Evolutionary conservation across 2,888 invertebrate genomes (phyloP), one percentile per base, ranked within the genome.

Genomic region (Lithosia quadra): DNA sequence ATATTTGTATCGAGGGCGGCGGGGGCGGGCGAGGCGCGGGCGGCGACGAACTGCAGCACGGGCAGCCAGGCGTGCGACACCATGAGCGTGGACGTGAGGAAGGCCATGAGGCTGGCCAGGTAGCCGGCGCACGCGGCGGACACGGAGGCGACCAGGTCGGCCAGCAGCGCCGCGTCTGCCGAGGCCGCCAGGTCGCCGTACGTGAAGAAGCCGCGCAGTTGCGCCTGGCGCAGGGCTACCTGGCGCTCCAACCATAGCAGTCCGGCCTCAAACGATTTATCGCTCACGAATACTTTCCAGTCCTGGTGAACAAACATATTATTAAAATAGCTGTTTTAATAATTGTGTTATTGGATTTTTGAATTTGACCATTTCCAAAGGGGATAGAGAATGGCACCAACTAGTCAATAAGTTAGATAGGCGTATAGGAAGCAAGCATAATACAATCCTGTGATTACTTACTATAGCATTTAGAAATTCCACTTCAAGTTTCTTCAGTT

Each of bases 381-480:
- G 2, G 28, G 5, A 5, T 28, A 28, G 28, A 28, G 28, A 28
- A 4, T 4, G 28, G 28, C 2, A 28, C 28, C 5, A 28, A 28
- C 2, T 28, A 28, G 28, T 28, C 3, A 5, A 5, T 28, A 28
- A 28, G 28, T 5, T 28, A n/a, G 28, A 28, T 28, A 28, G 28
- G 28, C 5, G 5, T 28, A 3, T 5, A 18, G 49, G 1, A 9
- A n/a, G n/a, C 18, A 49, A 5, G 2, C n/a, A 18, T 49, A 49
- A 43, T 49, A 49, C 49, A n/a, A 49, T 49, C n/a, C 49, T n/a
- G 49, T 49, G 21, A 11, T 58, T 65, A 95, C 97, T 96, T 94
- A 98, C 99, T 88, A 99, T 98, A 76, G 99, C 99, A 81, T 96
- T 95, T 24, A 99, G 96, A 94, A 99, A 99, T 85, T 98, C 97